These are phyloP conservation scores for Mionectes olivaceus DNA, from an alignment of 2,797 vertebrate genomes.

Conservation along the genomic window DNA sequence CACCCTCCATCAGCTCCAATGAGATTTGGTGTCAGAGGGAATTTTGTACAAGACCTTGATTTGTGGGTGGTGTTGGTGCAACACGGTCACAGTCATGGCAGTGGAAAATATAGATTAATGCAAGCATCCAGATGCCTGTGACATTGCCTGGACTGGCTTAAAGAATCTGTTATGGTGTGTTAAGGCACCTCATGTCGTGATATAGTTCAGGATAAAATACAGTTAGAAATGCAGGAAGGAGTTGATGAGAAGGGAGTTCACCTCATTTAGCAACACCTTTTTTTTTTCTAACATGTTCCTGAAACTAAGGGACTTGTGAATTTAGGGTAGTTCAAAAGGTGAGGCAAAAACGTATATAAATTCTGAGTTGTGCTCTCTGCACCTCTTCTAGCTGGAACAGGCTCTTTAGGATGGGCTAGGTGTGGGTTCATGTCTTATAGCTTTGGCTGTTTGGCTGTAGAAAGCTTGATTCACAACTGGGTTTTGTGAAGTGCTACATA, in stretches of 20 bases:
- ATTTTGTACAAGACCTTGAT: conserved; percentile 55
- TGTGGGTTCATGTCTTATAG: neutral
- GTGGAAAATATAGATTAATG: conserved; percentile 25
- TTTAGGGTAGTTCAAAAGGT: neutral
- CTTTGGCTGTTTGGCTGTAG: neutral
- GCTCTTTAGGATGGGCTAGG: neutral
- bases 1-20: neutral
- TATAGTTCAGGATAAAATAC: neutral
- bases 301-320: neutral
- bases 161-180: neutral
- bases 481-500: neutral
- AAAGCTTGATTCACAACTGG: neutral
- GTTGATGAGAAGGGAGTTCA: neutral
- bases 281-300: neutral
- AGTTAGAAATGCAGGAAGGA: neutral
- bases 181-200: neutral
- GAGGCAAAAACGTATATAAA: neutral
- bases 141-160: neutral
- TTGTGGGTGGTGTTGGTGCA: conserved; percentile 15
- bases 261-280: neutral
- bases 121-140: conserved; percentile 14
- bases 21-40: neutral
- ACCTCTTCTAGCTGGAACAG: neutral
- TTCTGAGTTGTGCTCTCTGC: neutral
- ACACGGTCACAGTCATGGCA: conserved; percentile 1